Conservation (phyloP, 2,888 invertebrate genomes). For the Maniola hyperantus region DNA sequence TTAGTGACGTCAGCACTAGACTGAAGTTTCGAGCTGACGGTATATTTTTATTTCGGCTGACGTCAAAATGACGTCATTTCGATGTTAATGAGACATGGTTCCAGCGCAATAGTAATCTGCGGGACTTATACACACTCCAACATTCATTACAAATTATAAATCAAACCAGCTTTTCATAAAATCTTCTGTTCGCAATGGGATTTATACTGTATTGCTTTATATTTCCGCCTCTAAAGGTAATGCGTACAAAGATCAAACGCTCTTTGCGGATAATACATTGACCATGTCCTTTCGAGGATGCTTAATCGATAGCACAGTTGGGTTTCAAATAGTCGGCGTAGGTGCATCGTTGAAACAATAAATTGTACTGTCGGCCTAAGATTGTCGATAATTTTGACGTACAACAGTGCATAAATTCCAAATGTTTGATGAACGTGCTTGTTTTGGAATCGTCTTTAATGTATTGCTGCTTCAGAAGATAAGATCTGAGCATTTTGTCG, state of each 20-base stretch:
- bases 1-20: no score
- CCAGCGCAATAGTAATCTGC: no score
- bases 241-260: conserved; percentile 39
- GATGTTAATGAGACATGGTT: no score
- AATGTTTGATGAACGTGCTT: conserved; percentile 38
- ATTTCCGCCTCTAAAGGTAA: conserved; percentile 39
- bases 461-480: conserved; percentile 30
- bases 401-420: conserved; percentile 50
- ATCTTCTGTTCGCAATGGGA: conserved; percentile 32
- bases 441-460: conserved; percentile 30
- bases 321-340: conserved; percentile 61
- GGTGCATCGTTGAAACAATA: conserved; percentile 64
- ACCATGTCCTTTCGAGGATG: conserved; percentile 49
- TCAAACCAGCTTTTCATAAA: conserved; percentile 31
- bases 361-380: conserved; percentile 58
- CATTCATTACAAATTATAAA: conserved; percentile 25
- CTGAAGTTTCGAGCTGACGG: no score
- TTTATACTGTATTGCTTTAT: conserved; percentile 35
- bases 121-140: not conserved
- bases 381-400: conserved; percentile 63
- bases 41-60: no score
- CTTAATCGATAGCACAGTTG: conserved; percentile 61
- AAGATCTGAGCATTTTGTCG: conserved; percentile 23
- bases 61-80: no score
- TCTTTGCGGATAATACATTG: conserved; percentile 36